Conservation (phyloP, 2,113 vertebrate species). For the Pelusios castaneus region DNA sequence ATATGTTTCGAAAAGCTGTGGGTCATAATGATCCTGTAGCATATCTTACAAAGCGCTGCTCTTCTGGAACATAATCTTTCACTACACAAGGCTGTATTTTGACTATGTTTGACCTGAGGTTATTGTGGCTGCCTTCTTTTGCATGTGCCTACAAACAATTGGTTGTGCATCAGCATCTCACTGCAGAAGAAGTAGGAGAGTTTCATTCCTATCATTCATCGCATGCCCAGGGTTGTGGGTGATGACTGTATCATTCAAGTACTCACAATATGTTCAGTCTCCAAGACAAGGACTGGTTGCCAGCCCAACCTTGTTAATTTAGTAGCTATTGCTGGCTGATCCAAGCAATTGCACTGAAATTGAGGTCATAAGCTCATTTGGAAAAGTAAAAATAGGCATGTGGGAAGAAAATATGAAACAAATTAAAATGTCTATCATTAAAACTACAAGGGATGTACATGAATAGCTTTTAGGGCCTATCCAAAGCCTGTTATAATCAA, state of each 20-base stretch:
- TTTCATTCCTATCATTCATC: neutral
- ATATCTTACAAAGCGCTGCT: neutral
- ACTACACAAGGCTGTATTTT: constrained; percentile 29
- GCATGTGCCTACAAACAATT: neutral
- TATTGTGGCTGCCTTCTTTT: neutral
- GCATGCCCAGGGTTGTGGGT: neutral
- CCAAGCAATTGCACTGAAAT: neutral
- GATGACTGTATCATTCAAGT: neutral
- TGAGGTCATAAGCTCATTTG: neutral
- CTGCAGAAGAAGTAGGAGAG: neutral
- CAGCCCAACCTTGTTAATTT: neutral
- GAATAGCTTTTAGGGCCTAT: neutral
- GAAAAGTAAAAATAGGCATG: neutral
- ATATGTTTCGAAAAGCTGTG: neutral
- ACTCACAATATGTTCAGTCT: neutral
- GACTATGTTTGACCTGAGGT: neutral
- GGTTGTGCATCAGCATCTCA: neutral
- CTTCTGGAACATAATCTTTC: neutral
- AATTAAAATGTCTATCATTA: neutral
- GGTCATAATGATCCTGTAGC: neutral
- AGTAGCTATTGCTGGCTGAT: neutral
- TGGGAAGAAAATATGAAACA: neutral
- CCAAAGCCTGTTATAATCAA: neutral
- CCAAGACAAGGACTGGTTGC: neutral
- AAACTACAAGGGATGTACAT: neutral